A percentile compares a stretch with the other conserved stretches of the same genome.
These are phyloP conservation scores for Seira ritae DNA, from an alignment of 2,888 invertebrate genomes.

Conservation along the genomic window DNA sequence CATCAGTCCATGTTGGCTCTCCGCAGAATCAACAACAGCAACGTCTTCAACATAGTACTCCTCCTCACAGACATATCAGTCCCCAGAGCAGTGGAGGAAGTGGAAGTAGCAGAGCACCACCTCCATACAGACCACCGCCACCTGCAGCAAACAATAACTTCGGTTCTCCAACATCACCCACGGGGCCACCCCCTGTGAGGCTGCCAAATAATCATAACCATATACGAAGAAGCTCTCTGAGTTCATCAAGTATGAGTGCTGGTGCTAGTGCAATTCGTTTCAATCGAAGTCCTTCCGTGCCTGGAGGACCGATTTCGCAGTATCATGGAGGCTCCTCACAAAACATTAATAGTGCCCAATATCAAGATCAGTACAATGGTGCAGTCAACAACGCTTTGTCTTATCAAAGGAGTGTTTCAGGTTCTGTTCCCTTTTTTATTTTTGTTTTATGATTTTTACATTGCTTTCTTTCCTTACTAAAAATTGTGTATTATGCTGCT, in stretches of 20 bases:
- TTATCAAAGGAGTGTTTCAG: slow-evolving; percentile 71
- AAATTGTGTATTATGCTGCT: slow-evolving; percentile 20
- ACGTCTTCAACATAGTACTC: slow-evolving; percentile 18
- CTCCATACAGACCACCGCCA: slow-evolving; percentile 79
- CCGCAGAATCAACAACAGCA: slow-evolving; percentile 57
- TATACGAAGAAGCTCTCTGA: slow-evolving; percentile 67
- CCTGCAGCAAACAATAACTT: slow-evolving; percentile 73
- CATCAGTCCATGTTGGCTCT: slow-evolving; percentile 37
- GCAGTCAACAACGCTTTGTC: slow-evolving; percentile 48
- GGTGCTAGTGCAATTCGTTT: slow-evolving; percentile 47
- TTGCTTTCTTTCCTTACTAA: slow-evolving; percentile 7
- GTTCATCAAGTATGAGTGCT: slow-evolving; percentile 60
- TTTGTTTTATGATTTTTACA: slow-evolving; percentile 36
- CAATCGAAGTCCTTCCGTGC: slow-evolving; percentile 51
- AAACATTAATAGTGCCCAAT: slow-evolving; percentile 43
- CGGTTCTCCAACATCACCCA: slow-evolving; percentile 63
- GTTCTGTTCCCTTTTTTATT: slow-evolving; percentile 57
- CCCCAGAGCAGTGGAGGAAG: slow-evolving; percentile 54
- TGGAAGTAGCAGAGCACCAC: slow-evolving; percentile 76
- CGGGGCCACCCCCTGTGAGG: slow-evolving; percentile 53
- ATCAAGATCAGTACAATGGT: slow-evolving; percentile 20
- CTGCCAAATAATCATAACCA: slow-evolving; percentile 27
- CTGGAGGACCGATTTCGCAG: slow-evolving; percentile 58
- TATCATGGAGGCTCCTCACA: slow-evolving; percentile 51
- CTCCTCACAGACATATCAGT: slow-evolving; percentile 47